Evolutionary conservation across 1,140 invertebrate genomes (phyloP), one percentile per base, ranked within the genome.

Genomic region (Pachypeltis micranthus): DNA sequence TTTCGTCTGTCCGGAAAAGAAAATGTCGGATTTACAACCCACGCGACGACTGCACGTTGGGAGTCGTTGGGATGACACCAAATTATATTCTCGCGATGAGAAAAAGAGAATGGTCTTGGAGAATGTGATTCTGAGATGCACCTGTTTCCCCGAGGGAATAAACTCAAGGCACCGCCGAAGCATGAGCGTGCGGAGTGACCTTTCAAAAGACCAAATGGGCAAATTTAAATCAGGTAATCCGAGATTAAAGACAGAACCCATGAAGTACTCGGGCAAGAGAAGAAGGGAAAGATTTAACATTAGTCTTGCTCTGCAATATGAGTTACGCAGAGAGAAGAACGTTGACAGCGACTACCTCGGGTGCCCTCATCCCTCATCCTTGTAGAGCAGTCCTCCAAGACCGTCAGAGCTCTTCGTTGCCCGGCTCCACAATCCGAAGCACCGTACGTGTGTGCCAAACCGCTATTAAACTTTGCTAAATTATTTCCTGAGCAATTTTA

Each of bases 201-300:
- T 39, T 39, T 39, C 31, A 16, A 39, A 39, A 39, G 16, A 39
- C 31, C 31, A 16, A 39, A 39, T 39, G 31, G 47, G 47, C 21
- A 21, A 51, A 51, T 51, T 51, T 51, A 51, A 51, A 51, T 51
- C 47, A 51, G 23, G 47, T 51, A 51, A 51, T 51, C 47, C 47
- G 47, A 51, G 47, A 51, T 51, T 51, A 21, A 51, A 51, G 47
- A 51, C 47, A 51, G 10, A 16, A 21, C 7, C 3, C 7, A 51
- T 21, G 47, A 3, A 51, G 10, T n/a, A n/a, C n/a, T n/a, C n/a
- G n/a, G n/a, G n/a, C n/a, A n/a, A 21, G 47, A 21, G 47, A 10
- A 16, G 7, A 21, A 21, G 47, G 47, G 23, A 16, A 21, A 51
- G 47, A 4, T 51, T 51, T 39, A 39, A 21, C 47, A 51, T 51